phyloP scores from a whole-genome alignment of 2,888 invertebrate genomes.

The Ellobium chinense region DNA sequence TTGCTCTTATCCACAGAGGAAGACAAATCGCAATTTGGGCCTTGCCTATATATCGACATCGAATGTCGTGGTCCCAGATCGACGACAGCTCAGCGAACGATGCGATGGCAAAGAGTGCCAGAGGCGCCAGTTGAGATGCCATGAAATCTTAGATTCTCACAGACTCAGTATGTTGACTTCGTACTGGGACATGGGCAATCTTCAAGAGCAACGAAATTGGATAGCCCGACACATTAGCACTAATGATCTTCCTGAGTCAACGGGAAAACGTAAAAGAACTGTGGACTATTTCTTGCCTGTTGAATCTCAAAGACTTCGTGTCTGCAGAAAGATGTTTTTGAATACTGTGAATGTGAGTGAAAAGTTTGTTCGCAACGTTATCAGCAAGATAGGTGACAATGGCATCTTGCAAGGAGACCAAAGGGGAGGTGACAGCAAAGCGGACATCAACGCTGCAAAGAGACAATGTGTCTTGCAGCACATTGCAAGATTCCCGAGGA shows the following conservation, averaged over 20 bases:
- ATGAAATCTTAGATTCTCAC: background rate
- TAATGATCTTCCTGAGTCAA: background rate
- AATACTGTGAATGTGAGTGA: background rate
- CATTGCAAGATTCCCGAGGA: background rate
- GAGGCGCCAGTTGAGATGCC: background rate
- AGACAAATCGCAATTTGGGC: background rate
- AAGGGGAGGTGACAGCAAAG: background rate
- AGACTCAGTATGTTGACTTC: background rate
- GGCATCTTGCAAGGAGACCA: background rate
- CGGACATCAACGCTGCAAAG: background rate
- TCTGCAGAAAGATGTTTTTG: background rate
- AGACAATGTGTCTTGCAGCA: background rate
- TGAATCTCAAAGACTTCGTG: background rate
- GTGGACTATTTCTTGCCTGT: too few relatives aligned
- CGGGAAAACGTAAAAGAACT: background rate
- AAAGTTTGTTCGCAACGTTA: background rate
- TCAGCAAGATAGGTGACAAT: background rate
- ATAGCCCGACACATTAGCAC: background rate
- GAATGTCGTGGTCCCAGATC: background rate
- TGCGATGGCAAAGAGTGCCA: background rate
- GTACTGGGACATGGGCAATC: background rate
- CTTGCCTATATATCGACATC: background rate
- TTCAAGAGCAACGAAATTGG: background rate
- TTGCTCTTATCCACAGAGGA: too few relatives aligned
- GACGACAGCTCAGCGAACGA: background rate